These are phyloP conservation scores for Ypsolopha scabrella DNA, from an alignment of 2,888 invertebrate species.

Conservation along the genomic window DNA sequence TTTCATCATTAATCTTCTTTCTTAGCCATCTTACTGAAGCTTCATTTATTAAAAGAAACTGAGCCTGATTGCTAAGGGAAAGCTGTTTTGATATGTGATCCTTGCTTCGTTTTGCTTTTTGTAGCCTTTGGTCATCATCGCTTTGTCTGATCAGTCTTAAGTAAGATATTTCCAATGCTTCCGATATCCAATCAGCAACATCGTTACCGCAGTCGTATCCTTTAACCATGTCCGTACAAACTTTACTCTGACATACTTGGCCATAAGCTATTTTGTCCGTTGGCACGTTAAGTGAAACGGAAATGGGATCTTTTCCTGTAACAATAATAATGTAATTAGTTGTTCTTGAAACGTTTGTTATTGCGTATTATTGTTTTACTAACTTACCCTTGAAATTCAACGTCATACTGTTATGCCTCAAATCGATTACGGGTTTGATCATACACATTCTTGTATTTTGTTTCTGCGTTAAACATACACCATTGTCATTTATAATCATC, in stretches of 20 bases:
- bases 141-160: conserved; percentile 77
- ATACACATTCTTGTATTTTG: conserved; percentile 82
- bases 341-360: not conserved
- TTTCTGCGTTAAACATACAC: conserved; percentile 91
- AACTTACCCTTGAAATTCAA: conserved; percentile 72
- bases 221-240: conserved; percentile 84
- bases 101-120: conserved; percentile 33
- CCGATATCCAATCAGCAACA: conserved; percentile 84
- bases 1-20: conserved; percentile 66
- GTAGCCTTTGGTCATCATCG: conserved; percentile 32
- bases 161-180: conserved; percentile 76
- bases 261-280: conserved; percentile 23
- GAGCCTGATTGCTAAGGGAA: conserved; percentile 86
- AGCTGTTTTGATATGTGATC: conserved; percentile 28
- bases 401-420: conserved; percentile 61
- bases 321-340: conserved; percentile 9
- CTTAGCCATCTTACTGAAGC: conserved; percentile 81
- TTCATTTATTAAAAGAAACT: conserved; percentile 84
- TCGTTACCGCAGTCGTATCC: conserved; percentile 88
- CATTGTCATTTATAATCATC: conserved; percentile 89
- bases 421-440: conserved; percentile 78
- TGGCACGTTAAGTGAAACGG: conserved; percentile 59
- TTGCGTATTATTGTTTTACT: not conserved
- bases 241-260: conserved; percentile 80
- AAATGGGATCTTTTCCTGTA: conserved; percentile 63